Percentiles rank a stretch among this genome's conserved stretches.
Conservation (phyloP, 2,797 vertebrate species). For the Propithecus deckenii region DNA sequence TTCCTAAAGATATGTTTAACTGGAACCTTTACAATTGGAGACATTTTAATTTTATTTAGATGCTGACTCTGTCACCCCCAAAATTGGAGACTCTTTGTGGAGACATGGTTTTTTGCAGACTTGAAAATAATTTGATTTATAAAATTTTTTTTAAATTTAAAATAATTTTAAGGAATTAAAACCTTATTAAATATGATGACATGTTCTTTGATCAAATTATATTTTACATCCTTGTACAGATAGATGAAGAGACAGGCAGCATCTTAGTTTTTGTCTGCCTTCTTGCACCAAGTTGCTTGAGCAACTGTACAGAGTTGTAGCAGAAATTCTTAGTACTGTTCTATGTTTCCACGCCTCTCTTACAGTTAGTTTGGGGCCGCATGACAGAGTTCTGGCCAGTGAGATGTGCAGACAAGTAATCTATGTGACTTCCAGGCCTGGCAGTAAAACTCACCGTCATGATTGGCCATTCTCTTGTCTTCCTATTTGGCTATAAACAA, state of each 20-base stretch:
- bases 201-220: not conserved
- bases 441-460: not conserved
- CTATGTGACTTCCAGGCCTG: not conserved
- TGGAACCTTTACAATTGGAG: not conserved
- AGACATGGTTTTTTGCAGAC: not conserved
- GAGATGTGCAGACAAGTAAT: not conserved
- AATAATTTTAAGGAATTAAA: conserved; percentile 44
- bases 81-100: not conserved
- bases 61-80: not conserved
- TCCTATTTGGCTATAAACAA: not conserved
- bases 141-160: not conserved
- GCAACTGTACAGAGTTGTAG: not conserved
- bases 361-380: not conserved
- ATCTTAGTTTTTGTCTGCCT: not conserved
- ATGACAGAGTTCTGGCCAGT: not conserved
- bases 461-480: not conserved
- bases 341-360: not conserved
- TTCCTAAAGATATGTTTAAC: not conserved
- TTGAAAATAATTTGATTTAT: conserved; percentile 5
- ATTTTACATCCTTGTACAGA: not conserved
- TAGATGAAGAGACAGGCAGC: not conserved
- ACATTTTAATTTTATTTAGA: conserved; percentile 12
- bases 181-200: not conserved
- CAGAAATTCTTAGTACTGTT: not conserved
- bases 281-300: not conserved